Evolutionary conservation across 2,797 vertebrate genomes (phyloP).

Genomic region (Gadopsis bispinosus): DNA sequence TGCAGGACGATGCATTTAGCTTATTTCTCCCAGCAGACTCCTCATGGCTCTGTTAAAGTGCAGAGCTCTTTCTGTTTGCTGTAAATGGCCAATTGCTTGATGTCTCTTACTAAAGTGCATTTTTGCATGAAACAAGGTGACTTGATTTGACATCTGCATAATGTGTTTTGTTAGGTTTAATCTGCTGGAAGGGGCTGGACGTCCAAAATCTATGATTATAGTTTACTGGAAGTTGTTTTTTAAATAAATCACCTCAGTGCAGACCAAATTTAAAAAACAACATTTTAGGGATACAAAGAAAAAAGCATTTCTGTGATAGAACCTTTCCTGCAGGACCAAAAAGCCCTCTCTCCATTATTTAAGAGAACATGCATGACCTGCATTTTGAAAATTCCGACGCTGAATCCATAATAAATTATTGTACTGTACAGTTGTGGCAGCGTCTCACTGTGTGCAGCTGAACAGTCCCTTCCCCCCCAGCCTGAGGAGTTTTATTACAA

Average conservation of each 20-base stretch:
- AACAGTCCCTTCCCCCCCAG: neutral
- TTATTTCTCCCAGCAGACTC: neutral
- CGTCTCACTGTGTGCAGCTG: conserved; percentile 17
- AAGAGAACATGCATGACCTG: conserved; percentile 37
- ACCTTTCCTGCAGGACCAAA: conserved; percentile 12
- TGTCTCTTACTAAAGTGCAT: neutral
- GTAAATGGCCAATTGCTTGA: neutral
- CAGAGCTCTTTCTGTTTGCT: neutral
- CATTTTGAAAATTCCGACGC: conserved; percentile 44
- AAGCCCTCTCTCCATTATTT: conserved; percentile 34
- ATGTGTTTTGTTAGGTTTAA: neutral
- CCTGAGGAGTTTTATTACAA: conserved; percentile 29
- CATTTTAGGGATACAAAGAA: neutral
- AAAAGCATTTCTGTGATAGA: conserved; percentile 10
- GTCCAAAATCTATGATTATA: neutral
- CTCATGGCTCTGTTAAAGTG: neutral
- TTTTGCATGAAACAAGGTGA: neutral
- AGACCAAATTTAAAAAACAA: no score
- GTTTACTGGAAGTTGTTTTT: neutral
- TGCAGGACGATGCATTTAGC: neutral
- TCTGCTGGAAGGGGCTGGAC: neutral
- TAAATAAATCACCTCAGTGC: neutral
- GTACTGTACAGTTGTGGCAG: conserved; percentile 6
- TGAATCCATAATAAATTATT: conserved; percentile 51
- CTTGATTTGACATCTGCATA: neutral